Evolutionary conservation across 2,888 invertebrate species (phyloP).

Genomic region (Brenthis hecate): DNA sequence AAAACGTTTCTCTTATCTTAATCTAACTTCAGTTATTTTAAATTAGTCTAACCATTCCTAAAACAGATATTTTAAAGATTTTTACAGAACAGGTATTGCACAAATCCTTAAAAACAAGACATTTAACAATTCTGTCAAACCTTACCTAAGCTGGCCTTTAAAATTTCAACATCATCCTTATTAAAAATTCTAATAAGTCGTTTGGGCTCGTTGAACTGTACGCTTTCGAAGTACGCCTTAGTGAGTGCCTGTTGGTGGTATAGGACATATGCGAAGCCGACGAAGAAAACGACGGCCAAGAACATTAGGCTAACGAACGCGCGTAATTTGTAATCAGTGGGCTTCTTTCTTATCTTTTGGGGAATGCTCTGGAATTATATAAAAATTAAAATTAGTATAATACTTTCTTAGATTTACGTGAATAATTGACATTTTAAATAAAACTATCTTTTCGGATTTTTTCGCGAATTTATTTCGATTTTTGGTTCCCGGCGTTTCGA

Average conservation of each 20-base stretch:
- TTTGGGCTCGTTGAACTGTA: constrained; percentile 91
- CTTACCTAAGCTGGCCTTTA: constrained; percentile 85
- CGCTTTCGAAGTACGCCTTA: constrained; percentile 90
- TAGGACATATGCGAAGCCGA: constrained; percentile 91
- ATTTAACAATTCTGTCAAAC: neutral
- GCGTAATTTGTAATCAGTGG: constrained; percentile 89
- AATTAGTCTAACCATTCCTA: neutral
- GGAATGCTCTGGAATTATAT: constrained; percentile 85
- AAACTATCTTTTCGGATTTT: too few species aligned
- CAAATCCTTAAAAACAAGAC: neutral
- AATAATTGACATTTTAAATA: too few species aligned
- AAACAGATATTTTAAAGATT: too few species aligned
- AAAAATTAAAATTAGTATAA: neutral
- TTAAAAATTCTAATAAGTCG: constrained; percentile 88
- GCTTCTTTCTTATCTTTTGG: constrained; percentile 87
- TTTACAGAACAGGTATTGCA: too few species aligned
- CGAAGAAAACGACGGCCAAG: constrained; percentile 90
- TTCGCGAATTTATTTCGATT: too few species aligned
- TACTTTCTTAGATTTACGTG: too few species aligned
- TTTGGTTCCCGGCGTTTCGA: too few species aligned
- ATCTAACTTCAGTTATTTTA: neutral
- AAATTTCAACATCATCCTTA: constrained; percentile 86
- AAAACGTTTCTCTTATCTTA: too few species aligned
- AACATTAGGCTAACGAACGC: constrained; percentile 92
- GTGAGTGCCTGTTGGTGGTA: constrained; percentile 92